phyloP scores from a whole-genome alignment of 2,113 vertebrate species.

The Notarius lentiginosus region DNA sequence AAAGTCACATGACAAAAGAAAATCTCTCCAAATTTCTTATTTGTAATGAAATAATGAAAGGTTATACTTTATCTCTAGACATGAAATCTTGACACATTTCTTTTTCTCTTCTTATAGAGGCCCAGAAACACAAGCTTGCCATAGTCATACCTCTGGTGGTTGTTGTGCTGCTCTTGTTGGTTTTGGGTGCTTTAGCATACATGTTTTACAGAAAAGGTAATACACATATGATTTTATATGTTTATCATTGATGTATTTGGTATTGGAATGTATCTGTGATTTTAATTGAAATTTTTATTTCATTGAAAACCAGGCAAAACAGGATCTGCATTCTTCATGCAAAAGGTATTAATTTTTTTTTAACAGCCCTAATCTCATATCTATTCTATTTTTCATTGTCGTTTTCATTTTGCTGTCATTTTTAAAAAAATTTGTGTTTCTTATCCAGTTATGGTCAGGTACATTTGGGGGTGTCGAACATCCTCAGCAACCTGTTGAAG shows the following conservation, averaged over 20 bases:
- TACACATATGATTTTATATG: not conserved
- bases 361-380: not conserved
- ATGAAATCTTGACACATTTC: not conserved
- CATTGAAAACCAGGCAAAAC: not conserved
- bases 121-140: not conserved
- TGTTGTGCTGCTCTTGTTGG: not conserved
- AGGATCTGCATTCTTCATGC: not conserved
- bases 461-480: not conserved
- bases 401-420: not conserved
- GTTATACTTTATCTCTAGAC: not conserved
- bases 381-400: not conserved
- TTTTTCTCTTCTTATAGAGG: not conserved
- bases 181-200: not conserved
- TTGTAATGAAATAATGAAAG: not conserved
- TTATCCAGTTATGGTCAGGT: not conserved
- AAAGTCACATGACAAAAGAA: not conserved
- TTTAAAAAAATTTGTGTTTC: not conserved
- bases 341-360: conserved; percentile 7
- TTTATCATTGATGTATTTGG: not conserved
- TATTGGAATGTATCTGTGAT: not conserved
- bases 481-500: not conserved
- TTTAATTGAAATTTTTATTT: not conserved
- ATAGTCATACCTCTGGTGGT: not conserved
- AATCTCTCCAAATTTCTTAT: not conserved
- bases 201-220: not conserved